Conservation (phyloP, 2,113 vertebrate genomes). For the Takifugu flavidus region DNA sequence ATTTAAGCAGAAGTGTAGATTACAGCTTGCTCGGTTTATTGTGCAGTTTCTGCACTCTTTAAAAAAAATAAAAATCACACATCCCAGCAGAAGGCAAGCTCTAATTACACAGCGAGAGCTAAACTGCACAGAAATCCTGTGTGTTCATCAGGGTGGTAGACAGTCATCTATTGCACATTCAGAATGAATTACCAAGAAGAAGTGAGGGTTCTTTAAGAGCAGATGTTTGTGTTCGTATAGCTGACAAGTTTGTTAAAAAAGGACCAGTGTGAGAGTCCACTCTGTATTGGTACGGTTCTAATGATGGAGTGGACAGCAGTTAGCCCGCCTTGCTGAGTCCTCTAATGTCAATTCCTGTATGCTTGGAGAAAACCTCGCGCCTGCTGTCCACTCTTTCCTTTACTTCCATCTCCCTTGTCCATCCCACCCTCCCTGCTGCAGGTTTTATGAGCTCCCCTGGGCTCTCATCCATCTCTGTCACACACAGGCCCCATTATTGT, state of each 20-base stretch:
- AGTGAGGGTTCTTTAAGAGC: conserved; percentile 15
- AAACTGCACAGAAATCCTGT: conserved; percentile 42
- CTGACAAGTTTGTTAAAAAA: conserved; percentile 42
- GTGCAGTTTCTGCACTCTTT: conserved; percentile 31
- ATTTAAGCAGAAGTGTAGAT: conserved; percentile 67
- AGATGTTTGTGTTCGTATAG: conserved; percentile 36
- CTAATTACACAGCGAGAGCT: conserved; percentile 58
- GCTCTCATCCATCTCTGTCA: conserved; percentile 82
- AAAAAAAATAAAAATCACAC: conserved; percentile 20
- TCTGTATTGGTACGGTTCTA: conserved; percentile 42
- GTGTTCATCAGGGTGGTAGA: conserved; percentile 40
- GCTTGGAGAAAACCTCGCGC: conserved; percentile 66
- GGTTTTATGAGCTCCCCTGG: conserved; percentile 82
- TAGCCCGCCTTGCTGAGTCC: conserved; percentile 66
- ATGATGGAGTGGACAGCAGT: conserved; percentile 76
- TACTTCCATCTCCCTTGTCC: conserved; percentile 38
- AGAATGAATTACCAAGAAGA: conserved; percentile 31
- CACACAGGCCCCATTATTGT: conserved; percentile 79
- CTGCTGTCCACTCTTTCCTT: conserved; percentile 72
- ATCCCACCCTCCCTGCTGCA: conserved; percentile 60
- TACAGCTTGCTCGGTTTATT: conserved; percentile 60
- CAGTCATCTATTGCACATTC: conserved; percentile 5
- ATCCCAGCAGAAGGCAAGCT: conserved; percentile 48
- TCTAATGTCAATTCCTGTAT: conserved; percentile 68
- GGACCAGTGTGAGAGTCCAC: conserved; percentile 30